Percentiles rank a stretch among this genome's conserved stretches.
Evolutionary conservation across 2,797 vertebrate genomes (phyloP).

Genomic region (Bradypodion pumilum): DNA sequence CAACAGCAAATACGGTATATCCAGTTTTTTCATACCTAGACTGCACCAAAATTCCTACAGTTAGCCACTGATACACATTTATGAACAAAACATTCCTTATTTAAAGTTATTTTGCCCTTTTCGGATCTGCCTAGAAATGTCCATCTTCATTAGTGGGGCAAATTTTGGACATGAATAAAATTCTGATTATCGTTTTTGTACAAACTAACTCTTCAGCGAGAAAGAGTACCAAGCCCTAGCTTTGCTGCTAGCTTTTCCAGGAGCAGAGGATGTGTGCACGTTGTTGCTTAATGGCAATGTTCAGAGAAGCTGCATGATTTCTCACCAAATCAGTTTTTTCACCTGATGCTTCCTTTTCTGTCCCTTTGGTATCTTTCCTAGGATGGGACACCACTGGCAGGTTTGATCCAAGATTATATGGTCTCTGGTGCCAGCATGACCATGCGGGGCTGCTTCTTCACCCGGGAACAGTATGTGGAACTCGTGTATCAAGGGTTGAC

Average conservation of each 20-base stretch:
- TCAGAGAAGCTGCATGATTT: too few relatives aligned
- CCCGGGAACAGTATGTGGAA: conserved; percentile 89
- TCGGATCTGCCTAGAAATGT: not conserved
- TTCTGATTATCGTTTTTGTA: not conserved
- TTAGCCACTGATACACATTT: too few relatives aligned
- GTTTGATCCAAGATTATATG: conserved; percentile 98
- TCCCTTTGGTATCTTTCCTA: conserved; percentile 60
- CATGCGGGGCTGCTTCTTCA: conserved; percentile 88
- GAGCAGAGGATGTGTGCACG: not conserved
- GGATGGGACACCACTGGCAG: conserved; percentile 95
- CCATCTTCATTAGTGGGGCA: not conserved
- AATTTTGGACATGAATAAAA: too few relatives aligned
- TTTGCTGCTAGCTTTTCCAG: not conserved
- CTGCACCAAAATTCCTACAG: too few relatives aligned
- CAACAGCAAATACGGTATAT: too few relatives aligned
- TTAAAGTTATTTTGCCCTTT: too few relatives aligned
- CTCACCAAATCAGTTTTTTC: too few relatives aligned
- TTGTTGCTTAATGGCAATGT: too few relatives aligned
- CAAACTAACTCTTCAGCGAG: not conserved
- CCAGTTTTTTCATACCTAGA: too few relatives aligned
- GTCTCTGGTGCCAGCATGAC: conserved; percentile 95
- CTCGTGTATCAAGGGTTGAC: conserved; percentile 93
- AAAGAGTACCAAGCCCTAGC: not conserved
- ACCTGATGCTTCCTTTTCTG: not conserved
- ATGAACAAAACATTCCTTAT: too few relatives aligned